Conservation (phyloP, 1,140 invertebrate species). For the Bombus breviceps region DNA sequence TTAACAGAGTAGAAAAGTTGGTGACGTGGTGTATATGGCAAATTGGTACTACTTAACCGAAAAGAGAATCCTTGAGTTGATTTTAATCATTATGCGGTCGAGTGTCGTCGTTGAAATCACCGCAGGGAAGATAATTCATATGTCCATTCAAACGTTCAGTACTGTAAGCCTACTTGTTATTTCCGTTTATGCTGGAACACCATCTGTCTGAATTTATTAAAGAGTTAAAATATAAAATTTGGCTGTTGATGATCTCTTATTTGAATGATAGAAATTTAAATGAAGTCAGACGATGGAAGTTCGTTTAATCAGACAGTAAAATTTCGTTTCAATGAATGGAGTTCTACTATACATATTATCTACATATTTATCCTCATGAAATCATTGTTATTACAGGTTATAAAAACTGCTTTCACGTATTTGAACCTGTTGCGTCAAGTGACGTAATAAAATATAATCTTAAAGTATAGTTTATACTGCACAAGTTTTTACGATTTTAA, state of each 20-base stretch:
- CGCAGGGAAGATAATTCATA: constrained; percentile 64
- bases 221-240: too few species aligned
- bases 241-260: too few species aligned
- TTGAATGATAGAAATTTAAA: too few species aligned
- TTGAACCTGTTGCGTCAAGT: constrained; percentile 50
- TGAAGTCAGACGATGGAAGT: too few species aligned
- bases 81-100: constrained; percentile 66
- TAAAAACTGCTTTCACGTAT: constrained; percentile 60
- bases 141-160: constrained; percentile 68
- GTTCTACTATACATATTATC: too few species aligned
- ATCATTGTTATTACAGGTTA: constrained; percentile 54
- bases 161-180: constrained; percentile 55
- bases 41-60: constrained; percentile 66
- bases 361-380: too few species aligned
- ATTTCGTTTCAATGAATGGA: too few species aligned
- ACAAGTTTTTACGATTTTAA: too few species aligned
- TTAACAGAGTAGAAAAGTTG: constrained; percentile 35
- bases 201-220: too few species aligned
- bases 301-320: too few species aligned
- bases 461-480: not conserved
- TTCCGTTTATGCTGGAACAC: too few species aligned
- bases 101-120: constrained; percentile 61
- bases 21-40: constrained; percentile 62
- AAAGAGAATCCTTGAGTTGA: constrained; percentile 53
- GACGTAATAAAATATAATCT: not conserved